Evolutionary conservation across 2,888 invertebrate genomes (phyloP).

Genomic region (Chymomyza fuscimana): DNA sequence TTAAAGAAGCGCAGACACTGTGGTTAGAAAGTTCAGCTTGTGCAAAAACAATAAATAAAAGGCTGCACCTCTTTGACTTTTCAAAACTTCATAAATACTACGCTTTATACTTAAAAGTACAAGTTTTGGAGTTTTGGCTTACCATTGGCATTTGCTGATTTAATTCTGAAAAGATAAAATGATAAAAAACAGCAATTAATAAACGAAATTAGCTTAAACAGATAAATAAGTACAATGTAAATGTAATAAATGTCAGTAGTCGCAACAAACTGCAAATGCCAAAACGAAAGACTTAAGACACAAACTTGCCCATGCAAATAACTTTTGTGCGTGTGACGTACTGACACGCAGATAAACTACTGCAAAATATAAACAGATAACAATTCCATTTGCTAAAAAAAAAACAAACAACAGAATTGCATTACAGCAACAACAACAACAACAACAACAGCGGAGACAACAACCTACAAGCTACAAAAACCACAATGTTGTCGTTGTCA

Average conservation of each 20-base stretch:
- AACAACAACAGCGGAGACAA: conserved; percentile 29
- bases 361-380: conserved; percentile 43
- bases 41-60: neutral
- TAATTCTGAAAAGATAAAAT: conserved; percentile 77
- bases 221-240: conserved; percentile 52
- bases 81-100: neutral
- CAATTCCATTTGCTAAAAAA: conserved; percentile 33
- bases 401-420: conserved; percentile 49
- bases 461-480: neutral
- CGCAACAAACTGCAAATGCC: conserved; percentile 54
- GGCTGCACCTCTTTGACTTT: neutral
- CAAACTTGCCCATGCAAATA: conserved; percentile 59
- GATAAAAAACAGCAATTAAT: conserved; percentile 29
- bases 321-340: conserved; percentile 19
- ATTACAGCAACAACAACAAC: conserved; percentile 37
- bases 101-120: conserved; percentile 2
- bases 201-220: conserved; percentile 46
- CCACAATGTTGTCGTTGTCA: conserved; percentile 34
- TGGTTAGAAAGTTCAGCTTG: neutral
- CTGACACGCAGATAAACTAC: conserved; percentile 31
- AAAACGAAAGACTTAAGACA: conserved; percentile 75
- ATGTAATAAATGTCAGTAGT: conserved; percentile 47
- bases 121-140: conserved; percentile 64
- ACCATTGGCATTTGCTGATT: conserved; percentile 80
- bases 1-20: neutral